phyloP scores from a whole-genome alignment of 2,888 invertebrate genomes.

The Melipona beecheii region DNA sequence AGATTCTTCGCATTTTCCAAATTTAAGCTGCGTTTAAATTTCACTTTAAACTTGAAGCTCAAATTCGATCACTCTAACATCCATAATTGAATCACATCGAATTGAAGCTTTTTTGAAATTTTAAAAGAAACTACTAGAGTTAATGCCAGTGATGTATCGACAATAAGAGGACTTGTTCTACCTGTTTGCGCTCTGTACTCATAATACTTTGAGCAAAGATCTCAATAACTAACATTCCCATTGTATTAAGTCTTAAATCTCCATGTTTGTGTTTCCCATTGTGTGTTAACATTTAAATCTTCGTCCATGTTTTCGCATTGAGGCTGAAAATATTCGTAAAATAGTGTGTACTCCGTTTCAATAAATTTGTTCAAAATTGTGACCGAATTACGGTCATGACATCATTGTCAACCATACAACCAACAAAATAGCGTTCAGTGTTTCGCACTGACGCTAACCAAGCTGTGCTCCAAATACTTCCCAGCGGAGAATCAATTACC shows the following conservation, averaged over 20 bases:
- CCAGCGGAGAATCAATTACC: constrained; percentile 46
- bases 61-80: constrained; percentile 65
- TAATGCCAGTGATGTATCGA: constrained; percentile 55
- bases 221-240: constrained; percentile 62
- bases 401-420: constrained; percentile 57
- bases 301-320: constrained; percentile 34
- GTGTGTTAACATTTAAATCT: constrained; percentile 40
- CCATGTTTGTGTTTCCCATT: constrained; percentile 44
- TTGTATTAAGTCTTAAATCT: constrained; percentile 57
- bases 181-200: constrained; percentile 59
- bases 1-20: constrained; percentile 47
- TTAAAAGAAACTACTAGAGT: constrained; percentile 68
- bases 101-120: constrained; percentile 66
- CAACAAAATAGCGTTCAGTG: constrained; percentile 75
- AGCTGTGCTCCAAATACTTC: constrained; percentile 76
- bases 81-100: constrained; percentile 68
- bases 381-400: constrained; percentile 43
- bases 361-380: constrained; percentile 58
- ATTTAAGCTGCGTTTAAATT: constrained; percentile 61
- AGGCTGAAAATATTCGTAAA: constrained; percentile 59
- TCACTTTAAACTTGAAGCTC: constrained; percentile 64
- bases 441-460: constrained; percentile 80
- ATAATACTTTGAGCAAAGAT: constrained; percentile 61
- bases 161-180: constrained; percentile 65
- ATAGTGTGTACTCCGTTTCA: constrained; percentile 59